Percentiles rank a stretch among this genome's conserved stretches.
Evolutionary conservation across 1,140 invertebrate genomes (phyloP).

Genomic region (Drosophila bocqueti): DNA sequence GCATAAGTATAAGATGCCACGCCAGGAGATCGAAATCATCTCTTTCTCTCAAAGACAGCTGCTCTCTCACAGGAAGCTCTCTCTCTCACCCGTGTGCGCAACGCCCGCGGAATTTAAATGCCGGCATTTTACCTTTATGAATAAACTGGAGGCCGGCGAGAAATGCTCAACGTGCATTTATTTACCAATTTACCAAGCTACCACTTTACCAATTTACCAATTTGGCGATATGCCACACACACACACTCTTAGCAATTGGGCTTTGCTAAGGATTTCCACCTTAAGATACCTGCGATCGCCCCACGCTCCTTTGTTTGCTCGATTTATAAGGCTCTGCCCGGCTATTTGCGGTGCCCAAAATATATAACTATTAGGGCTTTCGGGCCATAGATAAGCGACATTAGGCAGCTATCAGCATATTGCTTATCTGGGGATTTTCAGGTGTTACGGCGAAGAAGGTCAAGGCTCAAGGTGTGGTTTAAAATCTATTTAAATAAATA

Average conservation of each 20-base stretch:
- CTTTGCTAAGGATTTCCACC: conserved; percentile 38
- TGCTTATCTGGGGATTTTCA: conserved; percentile 46
- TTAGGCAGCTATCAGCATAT: conserved; percentile 26
- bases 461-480: conserved; percentile 24
- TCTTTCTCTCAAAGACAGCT: neutral
- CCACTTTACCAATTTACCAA: conserved; percentile 39
- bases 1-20: conserved; percentile 1
- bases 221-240: conserved; percentile 27
- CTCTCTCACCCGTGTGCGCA: neutral
- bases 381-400: conserved; percentile 26
- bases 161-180: conserved; percentile 47
- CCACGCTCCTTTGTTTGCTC: conserved; percentile 44
- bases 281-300: conserved; percentile 26
- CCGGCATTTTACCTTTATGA: conserved; percentile 73
- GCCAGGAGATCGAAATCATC: conserved; percentile 4
- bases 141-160: conserved; percentile 68
- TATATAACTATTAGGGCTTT: conserved; percentile 40
- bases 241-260: neutral
- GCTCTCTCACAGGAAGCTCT: conserved; percentile 3
- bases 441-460: conserved; percentile 33
- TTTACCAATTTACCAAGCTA: conserved; percentile 50
- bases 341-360: conserved; percentile 30
- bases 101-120: conserved; percentile 68
- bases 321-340: conserved; percentile 15
- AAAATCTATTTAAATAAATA: conserved; percentile 36